Evolutionary conservation across 2,888 invertebrate genomes (phyloP), one percentile per base, ranked within the genome.

Genomic region (Gonocerus acuteangulatus): DNA sequence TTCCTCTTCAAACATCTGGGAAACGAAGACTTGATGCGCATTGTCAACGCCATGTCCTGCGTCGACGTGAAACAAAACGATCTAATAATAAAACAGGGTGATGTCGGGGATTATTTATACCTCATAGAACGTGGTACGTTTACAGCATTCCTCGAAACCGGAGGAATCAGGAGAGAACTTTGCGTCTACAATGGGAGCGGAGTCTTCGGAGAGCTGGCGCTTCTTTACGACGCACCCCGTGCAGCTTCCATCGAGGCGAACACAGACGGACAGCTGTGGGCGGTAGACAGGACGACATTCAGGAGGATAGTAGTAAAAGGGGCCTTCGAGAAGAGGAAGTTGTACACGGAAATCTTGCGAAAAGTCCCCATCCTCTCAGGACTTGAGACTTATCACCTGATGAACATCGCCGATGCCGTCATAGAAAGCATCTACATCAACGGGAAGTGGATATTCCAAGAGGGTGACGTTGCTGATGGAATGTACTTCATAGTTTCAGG

Each of bases 401-500:
- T 95, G 84, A 96, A 95, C 79, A 80, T 97, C 69, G 95, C 95
- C 59, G 96, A 96, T 77, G 96, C 96, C 52, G 80, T 96, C 68
- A 80, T 87, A 68, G 87, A 95, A 68, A 87, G 86, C 75, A 79
- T 82, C 56, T 87, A 82, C 73, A 74, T 77, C 66, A 81, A 85
- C 72, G 87, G 86, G 66, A 86, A 89, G 70, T 80, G 85, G 73
- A 94, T 96, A 73, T 95, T 96, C 73, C 86, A 85, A 72, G 95
- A 96, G 79, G 83, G 94, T 19, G 95, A 95, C 75, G 82, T 82
- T 39, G 96, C 95, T 62, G 94, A 95, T 76, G 95, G 95, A 68
- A 96, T 96, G 95, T 96, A 92, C 80, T 95, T 96, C 76, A 86
- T 96, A 47, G 95, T 96, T 78, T 86, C 90, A 71, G 96, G 96